Evolutionary conservation across 2,888 invertebrate genomes (phyloP).

Genomic region (Melipona beecheii): DNA sequence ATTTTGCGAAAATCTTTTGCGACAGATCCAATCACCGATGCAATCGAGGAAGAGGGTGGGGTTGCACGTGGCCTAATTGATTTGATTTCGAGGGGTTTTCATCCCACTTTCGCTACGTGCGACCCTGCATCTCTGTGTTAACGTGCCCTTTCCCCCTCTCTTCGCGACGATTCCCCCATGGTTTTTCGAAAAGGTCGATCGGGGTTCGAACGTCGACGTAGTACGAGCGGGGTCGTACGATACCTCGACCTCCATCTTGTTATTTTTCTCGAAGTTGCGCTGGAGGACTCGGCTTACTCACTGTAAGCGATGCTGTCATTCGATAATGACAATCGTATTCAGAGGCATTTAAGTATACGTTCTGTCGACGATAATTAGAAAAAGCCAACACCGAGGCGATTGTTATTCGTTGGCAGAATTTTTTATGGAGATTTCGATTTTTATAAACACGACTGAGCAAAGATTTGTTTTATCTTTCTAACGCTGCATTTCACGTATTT

Average conservation of each 20-base stretch:
- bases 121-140: slow-evolving; percentile 60
- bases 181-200: slow-evolving; percentile 68
- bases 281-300: slow-evolving; percentile 6
- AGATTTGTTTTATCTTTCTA: neutral
- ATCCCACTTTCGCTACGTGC: slow-evolving; percentile 71
- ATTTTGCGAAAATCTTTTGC: slow-evolving; percentile 78
- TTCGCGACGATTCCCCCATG: slow-evolving; percentile 35
- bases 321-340: slow-evolving; percentile 7
- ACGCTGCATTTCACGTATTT: neutral
- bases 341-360: neutral
- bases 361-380: neutral
- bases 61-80: slow-evolving; percentile 82
- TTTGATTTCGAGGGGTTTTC: slow-evolving; percentile 82
- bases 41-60: slow-evolving; percentile 61
- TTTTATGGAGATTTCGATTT: neutral
- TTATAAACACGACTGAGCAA: neutral
- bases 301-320: neutral
- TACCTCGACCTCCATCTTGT: slow-evolving; percentile 66
- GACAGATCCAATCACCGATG: slow-evolving; percentile 74
- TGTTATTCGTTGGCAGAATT: neutral
- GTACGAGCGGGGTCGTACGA: slow-evolving; percentile 32
- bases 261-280: slow-evolving; percentile 28
- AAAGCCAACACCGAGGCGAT: neutral
- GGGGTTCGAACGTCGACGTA: slow-evolving; percentile 62
- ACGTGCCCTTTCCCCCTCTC: slow-evolving; percentile 44